phyloP scores from a whole-genome alignment of 92 coral and sea anemone genomes.

The Siderastrea radians region DNA sequence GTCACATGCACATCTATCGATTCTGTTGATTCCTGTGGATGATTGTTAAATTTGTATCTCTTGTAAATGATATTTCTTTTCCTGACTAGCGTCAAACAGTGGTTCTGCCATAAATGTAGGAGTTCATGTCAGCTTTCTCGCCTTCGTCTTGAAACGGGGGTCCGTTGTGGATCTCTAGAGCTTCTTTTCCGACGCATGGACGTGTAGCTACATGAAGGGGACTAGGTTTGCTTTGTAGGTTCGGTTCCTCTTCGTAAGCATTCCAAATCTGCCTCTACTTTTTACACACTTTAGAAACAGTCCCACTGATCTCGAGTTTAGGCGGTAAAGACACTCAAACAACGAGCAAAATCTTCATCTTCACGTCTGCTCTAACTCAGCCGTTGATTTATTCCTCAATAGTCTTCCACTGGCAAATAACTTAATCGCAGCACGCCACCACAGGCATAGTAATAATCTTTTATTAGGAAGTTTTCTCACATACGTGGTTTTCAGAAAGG shows the following conservation, averaged over 20 bases:
- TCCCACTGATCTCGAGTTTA: conserved; percentile 2
- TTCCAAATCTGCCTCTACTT: conserved; percentile 53
- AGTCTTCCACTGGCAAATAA: no score
- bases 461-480: no score
- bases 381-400: no score
- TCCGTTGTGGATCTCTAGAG: conserved; percentile 54
- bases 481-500: no score
- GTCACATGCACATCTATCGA: conserved; percentile 37
- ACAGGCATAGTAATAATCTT: no score
- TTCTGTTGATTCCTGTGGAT: conserved; percentile 52
- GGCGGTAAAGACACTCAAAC: no score
- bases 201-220: conserved; percentile 58
- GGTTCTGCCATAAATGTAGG: conserved; percentile 58
- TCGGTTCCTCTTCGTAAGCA: conserved; percentile 49
- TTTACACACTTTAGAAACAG: conserved; percentile 42
- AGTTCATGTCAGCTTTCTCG: conserved; percentile 56
- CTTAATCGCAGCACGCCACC: no score
- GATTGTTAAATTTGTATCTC: conserved; percentile 31
- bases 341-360: no score
- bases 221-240: conserved; percentile 39
- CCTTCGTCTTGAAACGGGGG: conserved; percentile 58
- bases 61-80: conserved; percentile 63
- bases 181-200: conserved; percentile 32
- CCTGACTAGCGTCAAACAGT: conserved; percentile 38
- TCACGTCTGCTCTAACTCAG: no score